These are phyloP conservation scores for Trichopria drosophilae DNA, from an alignment of 2,888 invertebrate species.

Conservation along the genomic window DNA sequence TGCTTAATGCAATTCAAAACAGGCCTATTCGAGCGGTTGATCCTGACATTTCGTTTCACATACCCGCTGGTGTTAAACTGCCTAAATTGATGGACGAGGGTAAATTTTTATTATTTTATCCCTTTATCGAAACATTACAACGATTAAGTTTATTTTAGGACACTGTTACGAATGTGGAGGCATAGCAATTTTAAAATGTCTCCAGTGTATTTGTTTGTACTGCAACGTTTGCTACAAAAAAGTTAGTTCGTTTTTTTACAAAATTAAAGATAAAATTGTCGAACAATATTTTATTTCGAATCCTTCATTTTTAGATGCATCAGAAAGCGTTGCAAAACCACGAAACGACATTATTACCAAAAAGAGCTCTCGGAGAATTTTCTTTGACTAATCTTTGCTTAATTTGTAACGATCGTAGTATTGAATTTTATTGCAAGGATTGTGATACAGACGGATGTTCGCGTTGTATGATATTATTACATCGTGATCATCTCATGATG, in stretches of 20 bases:
- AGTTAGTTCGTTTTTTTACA: no score
- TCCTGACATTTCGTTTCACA: slow-evolving; percentile 36
- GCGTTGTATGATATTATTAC: slow-evolving; percentile 56
- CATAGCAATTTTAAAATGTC: slow-evolving; percentile 42
- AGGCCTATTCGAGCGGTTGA: slow-evolving; percentile 32
- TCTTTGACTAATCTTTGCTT: slow-evolving; percentile 41
- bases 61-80: slow-evolving; percentile 3
- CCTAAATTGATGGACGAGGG: no score
- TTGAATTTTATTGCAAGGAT: slow-evolving; percentile 56
- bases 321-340: slow-evolving; percentile 51
- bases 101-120: slow-evolving; percentile 19
- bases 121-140: background rate
- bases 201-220: slow-evolving; percentile 43
- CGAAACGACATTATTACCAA: slow-evolving; percentile 32
- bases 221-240: slow-evolving; percentile 47
- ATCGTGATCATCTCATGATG: slow-evolving; percentile 51
- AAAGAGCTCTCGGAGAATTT: slow-evolving; percentile 2
- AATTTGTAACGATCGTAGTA: slow-evolving; percentile 41
- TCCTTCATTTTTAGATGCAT: slow-evolving; percentile 47
- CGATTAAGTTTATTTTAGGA: slow-evolving; percentile 36
- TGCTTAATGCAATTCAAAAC: slow-evolving; percentile 33
- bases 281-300: background rate
- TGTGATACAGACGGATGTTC: slow-evolving; percentile 57
- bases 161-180: slow-evolving; percentile 46
- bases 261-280: no score